phyloP scores from a whole-genome alignment of 2,888 invertebrate genomes.

The Encarsia formosa region DNA sequence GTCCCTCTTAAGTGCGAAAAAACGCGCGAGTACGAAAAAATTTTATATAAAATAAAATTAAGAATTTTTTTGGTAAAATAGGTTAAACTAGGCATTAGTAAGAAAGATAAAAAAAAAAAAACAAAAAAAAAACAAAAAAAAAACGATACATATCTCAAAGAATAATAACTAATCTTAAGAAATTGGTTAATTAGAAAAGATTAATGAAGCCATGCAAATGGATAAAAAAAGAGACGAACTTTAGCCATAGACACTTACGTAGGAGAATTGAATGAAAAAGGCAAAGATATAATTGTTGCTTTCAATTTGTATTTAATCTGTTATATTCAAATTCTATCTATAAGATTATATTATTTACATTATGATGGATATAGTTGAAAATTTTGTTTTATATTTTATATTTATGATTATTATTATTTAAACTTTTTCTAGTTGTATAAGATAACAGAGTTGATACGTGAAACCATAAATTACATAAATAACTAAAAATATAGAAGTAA shows the following conservation, averaged over 20 bases:
- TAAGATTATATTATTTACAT: conserved; percentile 45
- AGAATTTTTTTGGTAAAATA: no score
- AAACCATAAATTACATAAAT: conserved; percentile 19
- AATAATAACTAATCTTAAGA: conserved; percentile 51
- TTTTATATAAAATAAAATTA: conserved; percentile 26
- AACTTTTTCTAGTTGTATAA: no score
- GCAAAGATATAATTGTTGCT: conserved; percentile 45
- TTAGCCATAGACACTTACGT: conserved; percentile 26
- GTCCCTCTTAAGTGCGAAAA: conserved; percentile 18
- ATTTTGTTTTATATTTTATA: conserved; percentile 32
- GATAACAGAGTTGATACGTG: conserved; percentile 11
- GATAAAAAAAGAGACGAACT: conserved; percentile 26
- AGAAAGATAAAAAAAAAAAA: conserved; percentile 5
- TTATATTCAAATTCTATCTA: conserved; percentile 49
- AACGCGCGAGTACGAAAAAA: conserved; percentile 18
- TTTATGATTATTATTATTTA: conserved; percentile 27
- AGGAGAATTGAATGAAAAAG: conserved; percentile 35
- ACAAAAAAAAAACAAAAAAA: conserved; percentile 32
- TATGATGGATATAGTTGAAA: conserved; percentile 30
- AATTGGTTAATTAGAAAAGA: conserved; percentile 32
- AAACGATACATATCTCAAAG: conserved; percentile 53
- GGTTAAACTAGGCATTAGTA: no score
- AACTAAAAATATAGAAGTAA: conserved; percentile 18
- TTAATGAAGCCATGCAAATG: conserved; percentile 16
- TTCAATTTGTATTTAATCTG: conserved; percentile 50